Conservation (phyloP, 2,797 vertebrate species). For the Anomalospiza imberbis region DNA sequence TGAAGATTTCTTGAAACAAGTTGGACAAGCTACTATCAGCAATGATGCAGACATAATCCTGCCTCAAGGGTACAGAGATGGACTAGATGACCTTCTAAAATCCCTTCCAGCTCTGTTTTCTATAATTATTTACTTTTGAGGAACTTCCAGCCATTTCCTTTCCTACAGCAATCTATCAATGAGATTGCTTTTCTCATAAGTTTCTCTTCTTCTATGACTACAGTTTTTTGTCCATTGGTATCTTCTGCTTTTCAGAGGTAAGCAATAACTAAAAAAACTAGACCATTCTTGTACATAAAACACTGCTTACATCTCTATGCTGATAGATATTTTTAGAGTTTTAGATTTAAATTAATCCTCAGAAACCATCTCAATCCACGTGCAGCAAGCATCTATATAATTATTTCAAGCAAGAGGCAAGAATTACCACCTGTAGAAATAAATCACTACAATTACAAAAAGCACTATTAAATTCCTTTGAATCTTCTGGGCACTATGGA, state of each 20-base stretch:
- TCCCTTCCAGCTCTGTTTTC: not conserved
- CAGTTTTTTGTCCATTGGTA: not conserved
- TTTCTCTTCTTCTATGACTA: not conserved
- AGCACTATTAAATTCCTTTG: not conserved
- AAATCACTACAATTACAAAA: not conserved
- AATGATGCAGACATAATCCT: conserved; percentile 5
- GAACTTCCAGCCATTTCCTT: not conserved
- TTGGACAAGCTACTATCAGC: not conserved
- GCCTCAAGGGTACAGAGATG: conserved; percentile 18
- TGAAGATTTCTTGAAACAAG: not conserved
- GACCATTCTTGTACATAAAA: not conserved
- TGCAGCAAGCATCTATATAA: not conserved
- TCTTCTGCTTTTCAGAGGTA: not conserved
- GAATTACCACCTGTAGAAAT: not conserved
- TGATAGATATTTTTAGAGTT: not conserved
- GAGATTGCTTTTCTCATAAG: not conserved
- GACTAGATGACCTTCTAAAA: conserved; percentile 31
- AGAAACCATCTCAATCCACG: not conserved
- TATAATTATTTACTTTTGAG: not conserved
- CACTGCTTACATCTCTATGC: not conserved
- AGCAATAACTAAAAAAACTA: not conserved
- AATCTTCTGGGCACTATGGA: not conserved
- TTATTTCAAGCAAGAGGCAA: not conserved
- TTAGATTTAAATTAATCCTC: not conserved
- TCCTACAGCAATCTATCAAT: not conserved